phyloP scores from a whole-genome alignment of 2,113 vertebrate genomes.

The Chiloscyllium plagiosum region DNA sequence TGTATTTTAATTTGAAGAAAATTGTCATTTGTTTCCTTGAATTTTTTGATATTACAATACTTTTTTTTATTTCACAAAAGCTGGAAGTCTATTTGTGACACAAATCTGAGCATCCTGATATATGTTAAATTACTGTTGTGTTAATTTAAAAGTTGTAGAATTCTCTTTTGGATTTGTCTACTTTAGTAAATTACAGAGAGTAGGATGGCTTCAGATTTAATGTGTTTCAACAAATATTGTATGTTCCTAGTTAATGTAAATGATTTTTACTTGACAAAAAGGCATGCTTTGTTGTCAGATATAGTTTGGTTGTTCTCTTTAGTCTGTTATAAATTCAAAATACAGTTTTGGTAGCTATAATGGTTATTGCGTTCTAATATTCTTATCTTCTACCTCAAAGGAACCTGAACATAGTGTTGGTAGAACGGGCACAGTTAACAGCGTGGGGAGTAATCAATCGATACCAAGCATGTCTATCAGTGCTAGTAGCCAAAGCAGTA shows the following conservation, averaged over 20 bases:
- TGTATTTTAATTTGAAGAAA: neutral
- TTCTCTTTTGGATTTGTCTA: neutral
- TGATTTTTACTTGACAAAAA: neutral
- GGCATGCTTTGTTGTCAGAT: neutral
- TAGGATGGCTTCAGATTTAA: neutral
- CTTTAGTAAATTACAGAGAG: neutral
- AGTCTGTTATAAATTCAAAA: neutral
- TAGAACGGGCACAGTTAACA: slow-evolving; percentile 92
- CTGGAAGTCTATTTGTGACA: neutral
- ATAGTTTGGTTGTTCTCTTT: slow-evolving; percentile 4
- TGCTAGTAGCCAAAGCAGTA: slow-evolving; percentile 98
- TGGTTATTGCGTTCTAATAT: slow-evolving; percentile 17
- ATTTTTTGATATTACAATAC: neutral
- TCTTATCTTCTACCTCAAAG: slow-evolving; percentile 50
- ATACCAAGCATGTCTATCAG: slow-evolving; percentile 99
- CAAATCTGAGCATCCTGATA: neutral
- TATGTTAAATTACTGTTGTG: neutral
- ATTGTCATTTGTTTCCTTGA: neutral
- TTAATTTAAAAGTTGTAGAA: neutral
- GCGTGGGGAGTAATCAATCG: slow-evolving; percentile 97
- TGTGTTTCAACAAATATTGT: neutral
- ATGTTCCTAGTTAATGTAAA: neutral
- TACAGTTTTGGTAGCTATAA: neutral
- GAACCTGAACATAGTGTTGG: slow-evolving; percentile 83
- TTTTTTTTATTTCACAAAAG: slow-evolving; percentile 2